Evolutionary conservation across 2,888 invertebrate species (phyloP).

Genomic region (Ormyrus labotus): DNA sequence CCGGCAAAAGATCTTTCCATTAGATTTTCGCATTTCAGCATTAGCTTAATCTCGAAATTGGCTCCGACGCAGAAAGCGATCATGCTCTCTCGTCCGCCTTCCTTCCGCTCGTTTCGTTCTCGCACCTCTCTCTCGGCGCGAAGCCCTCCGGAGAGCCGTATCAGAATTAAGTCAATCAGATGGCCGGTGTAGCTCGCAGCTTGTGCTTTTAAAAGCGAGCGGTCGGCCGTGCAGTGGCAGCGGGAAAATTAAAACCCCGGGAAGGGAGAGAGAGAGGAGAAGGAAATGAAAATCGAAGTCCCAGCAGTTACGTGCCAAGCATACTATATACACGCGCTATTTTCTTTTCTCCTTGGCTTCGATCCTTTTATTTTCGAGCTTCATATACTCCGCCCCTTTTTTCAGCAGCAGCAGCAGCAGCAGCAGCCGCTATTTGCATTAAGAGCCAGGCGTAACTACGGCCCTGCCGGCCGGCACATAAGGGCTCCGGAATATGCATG

Average conservation of each 20-base stretch:
- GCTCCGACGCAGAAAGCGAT: conserved; percentile 27
- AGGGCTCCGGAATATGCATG: conserved; percentile 50
- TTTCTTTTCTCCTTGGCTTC: conserved; percentile 24
- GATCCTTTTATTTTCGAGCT: conserved; percentile 33
- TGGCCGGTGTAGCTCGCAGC: conserved; percentile 28
- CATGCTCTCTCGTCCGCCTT: background rate
- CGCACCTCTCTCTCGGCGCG: background rate
- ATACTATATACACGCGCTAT: conserved; percentile 39
- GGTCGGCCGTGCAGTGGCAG: conserved; percentile 48
- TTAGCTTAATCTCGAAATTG: conserved; percentile 53
- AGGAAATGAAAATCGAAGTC: conserved; percentile 61
- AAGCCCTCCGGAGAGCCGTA: conserved; percentile 47
- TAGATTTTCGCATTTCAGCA: conserved; percentile 37
- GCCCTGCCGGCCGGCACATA: background rate
- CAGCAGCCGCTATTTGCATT: conserved; percentile 46
- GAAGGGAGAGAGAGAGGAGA: conserved; percentile 33
- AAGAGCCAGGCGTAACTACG: conserved; percentile 26
- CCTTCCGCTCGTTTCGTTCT: background rate
- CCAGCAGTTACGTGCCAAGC: conserved; percentile 57
- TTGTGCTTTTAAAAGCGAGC: conserved; percentile 55
- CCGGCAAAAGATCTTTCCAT: conserved; percentile 4
- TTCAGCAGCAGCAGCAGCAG: background rate
- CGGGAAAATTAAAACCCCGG: conserved; percentile 58
- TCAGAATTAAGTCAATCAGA: conserved; percentile 55
- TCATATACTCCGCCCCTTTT: background rate